Base-by-base conservation (phyloP, 2,113 vertebrate species). In the Phycodurus eques region DNA sequence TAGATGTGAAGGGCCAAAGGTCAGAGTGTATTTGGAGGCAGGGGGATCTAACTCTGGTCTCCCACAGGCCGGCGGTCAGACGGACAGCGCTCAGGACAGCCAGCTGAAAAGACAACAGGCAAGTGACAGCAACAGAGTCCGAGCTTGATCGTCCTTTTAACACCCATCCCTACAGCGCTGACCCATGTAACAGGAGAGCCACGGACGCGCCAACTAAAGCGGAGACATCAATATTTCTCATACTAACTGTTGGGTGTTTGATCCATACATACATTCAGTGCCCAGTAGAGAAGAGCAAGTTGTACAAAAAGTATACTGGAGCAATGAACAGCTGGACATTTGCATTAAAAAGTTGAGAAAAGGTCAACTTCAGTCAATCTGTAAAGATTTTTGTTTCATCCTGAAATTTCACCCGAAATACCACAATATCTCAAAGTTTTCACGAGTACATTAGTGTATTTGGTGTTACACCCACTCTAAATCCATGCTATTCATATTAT, bases 41-140 rank as follows among this genome's bases (percentile, higher is more conserved):
- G 78, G 81, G 67, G 86, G 84, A 79, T 91, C 88, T 92, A 92
- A 92, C 89, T 91, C 73, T 91, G 85, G 82, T 93, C 88, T 93
- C 85, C 88, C 83, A 75, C 90, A 92, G 92, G 83, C 87, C 73
- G 92, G 85, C 22, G 84, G 83, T 86, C 93, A 87, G 89, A 80
- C 78, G 81, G 93, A 94, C 79, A 90, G 80, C 81, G 81, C 90
- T 83, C 92, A 91, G 88, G 92, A 93, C 79, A 83, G 82, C 87
- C 85, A 88, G 71, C 90, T 90, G 89, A 94, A 93, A 90, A 93
- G 90, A 87, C 90, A 85, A 83, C 93, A 94, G 92, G 93, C 88
- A 91, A 92, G 92, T 92, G 83, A 84, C 86, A 88, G 83, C 81
- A 67, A 85, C 86, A 88, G 87, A 90, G 87, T 79, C 57, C 72